These are phyloP conservation scores for Luperina nickerlii DNA, from an alignment of 2,888 invertebrate genomes.

Conservation along the genomic window DNA sequence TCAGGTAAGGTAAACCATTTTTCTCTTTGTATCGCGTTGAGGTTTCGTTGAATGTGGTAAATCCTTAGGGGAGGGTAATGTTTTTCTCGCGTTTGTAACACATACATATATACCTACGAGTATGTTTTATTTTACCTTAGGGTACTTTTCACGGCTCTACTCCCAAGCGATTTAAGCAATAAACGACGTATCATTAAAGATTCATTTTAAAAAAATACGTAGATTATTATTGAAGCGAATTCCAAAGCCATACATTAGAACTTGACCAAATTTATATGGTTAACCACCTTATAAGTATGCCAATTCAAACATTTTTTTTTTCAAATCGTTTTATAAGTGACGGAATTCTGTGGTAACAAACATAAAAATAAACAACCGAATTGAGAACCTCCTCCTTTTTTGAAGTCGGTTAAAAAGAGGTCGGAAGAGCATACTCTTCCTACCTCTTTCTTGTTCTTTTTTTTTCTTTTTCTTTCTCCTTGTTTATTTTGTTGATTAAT, in stretches of 20 bases:
- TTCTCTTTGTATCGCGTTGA: conserved; percentile 30
- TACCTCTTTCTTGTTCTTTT: too few species aligned
- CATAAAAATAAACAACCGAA: neutral
- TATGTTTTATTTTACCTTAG: conserved; percentile 16
- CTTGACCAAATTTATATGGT: neutral
- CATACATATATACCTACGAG: neutral
- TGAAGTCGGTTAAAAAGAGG: neutral
- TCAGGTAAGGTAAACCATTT: conserved; percentile 32
- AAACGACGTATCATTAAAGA: conserved; percentile 6
- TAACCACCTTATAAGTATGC: neutral
- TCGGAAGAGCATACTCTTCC: neutral
- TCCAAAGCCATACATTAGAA: neutral
- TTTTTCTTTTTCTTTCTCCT: too few species aligned
- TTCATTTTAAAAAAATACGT: neutral
- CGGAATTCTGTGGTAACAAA: neutral
- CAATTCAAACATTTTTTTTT: neutral
- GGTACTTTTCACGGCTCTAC: neutral
- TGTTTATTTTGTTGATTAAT: too few species aligned
- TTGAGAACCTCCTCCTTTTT: neutral
- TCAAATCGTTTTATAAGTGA: neutral
- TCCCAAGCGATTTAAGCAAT: conserved; percentile 14
- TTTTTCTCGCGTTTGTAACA: conserved; percentile 20
- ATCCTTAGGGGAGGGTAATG: conserved; percentile 27
- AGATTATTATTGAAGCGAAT: neutral
- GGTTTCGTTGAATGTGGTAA: conserved; percentile 16